phyloP scores from a whole-genome alignment of 1,140 invertebrate genomes.

The Caenorhabditis brenneri region DNA sequence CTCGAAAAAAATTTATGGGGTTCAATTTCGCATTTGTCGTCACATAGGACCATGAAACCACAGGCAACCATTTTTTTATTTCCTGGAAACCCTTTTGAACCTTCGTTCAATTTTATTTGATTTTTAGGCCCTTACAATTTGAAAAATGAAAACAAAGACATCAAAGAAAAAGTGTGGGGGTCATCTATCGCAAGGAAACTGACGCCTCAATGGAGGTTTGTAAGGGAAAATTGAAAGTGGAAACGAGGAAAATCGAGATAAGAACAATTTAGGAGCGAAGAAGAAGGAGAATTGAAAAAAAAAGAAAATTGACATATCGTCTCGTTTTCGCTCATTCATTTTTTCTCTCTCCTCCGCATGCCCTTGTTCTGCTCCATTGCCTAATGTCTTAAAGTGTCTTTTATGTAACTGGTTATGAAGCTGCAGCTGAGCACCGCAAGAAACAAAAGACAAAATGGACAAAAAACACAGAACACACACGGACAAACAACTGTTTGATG shows the following conservation, averaged over 20 bases:
- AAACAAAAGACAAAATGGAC: neutral
- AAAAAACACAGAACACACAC: neutral
- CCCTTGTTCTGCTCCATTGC: neutral
- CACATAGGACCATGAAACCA: neutral
- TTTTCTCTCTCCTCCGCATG: neutral
- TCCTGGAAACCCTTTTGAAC: neutral
- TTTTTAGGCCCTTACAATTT: neutral
- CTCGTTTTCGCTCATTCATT: neutral
- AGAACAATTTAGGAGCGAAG: neutral
- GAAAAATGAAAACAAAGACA: slow-evolving; percentile 4
- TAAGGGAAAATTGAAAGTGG: slow-evolving; percentile 9
- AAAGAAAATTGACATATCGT: slow-evolving; percentile 19
- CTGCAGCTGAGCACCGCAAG: neutral
- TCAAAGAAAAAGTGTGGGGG: neutral
- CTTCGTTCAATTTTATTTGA: neutral
- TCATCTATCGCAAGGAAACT: neutral
- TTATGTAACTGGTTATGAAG: neutral
- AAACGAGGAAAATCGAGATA: slow-evolving; percentile 32
- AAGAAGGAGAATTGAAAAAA: neutral
- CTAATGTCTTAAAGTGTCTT: neutral
- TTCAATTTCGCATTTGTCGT: neutral
- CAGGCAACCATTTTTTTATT: neutral
- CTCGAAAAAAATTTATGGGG: slow-evolving; percentile 18
- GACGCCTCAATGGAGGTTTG: neutral
- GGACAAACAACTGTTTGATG: neutral